A percentile compares a stretch with the other conserved stretches of the same genome.
Conservation (phyloP, 2,888 invertebrate genomes). For the Mythimna ferrago region DNA sequence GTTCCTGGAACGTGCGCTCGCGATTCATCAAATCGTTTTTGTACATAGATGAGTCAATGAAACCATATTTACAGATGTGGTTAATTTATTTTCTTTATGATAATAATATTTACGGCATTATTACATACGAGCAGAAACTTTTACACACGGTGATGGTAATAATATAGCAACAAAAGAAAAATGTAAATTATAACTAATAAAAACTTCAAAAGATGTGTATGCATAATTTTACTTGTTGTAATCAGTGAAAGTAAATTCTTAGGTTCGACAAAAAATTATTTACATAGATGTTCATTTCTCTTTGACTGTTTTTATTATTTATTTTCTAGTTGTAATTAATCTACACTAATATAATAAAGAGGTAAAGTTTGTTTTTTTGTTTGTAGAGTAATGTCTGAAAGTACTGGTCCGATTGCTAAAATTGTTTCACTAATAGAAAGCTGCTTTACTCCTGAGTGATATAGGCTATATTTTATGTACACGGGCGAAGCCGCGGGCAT, state of each 20-base stretch:
- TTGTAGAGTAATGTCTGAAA: too few relatives aligned
- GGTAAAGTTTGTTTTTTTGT: too few relatives aligned
- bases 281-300: too few relatives aligned
- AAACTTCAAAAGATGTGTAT: not conserved
- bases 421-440: too few relatives aligned
- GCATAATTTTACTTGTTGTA: not conserved
- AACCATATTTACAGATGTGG: slow-evolving; percentile 59
- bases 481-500: too few relatives aligned
- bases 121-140: not conserved
- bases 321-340: not conserved
- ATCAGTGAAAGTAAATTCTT: slow-evolving; percentile 3
- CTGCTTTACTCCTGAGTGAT: too few relatives aligned
- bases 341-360: too few relatives aligned
- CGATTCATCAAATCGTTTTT: slow-evolving; percentile 84
- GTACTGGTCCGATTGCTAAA: too few relatives aligned
- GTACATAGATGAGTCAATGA: slow-evolving; percentile 71
- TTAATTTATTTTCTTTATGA: slow-evolving; percentile 16
- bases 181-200: not conserved
- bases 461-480: too few relatives aligned
- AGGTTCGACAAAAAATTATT: not conserved
- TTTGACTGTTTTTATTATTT: not conserved
- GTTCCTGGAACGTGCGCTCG: slow-evolving; percentile 85
- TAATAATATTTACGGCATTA: not conserved
- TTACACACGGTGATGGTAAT: not conserved
- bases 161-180: not conserved